These are phyloP conservation scores for Fragum sueziense DNA, from an alignment of 2,888 invertebrate species.

Conservation along the genomic window DNA sequence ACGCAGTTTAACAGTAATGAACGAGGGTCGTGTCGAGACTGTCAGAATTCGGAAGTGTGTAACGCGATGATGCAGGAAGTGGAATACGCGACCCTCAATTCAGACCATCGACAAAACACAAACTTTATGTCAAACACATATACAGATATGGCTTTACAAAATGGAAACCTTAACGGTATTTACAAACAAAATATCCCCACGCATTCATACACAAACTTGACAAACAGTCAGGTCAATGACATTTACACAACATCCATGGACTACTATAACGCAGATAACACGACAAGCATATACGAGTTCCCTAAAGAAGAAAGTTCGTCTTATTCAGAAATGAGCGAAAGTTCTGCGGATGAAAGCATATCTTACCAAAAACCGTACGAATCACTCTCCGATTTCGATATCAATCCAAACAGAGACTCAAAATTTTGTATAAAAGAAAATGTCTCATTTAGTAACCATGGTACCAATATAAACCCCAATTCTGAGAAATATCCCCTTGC, in stretches of 20 bases:
- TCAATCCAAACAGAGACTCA: slow-evolving; percentile 24
- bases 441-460: slow-evolving; percentile 3
- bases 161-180: slow-evolving; percentile 42
- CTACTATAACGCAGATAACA: slow-evolving; percentile 76
- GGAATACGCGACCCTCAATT: slow-evolving; percentile 68
- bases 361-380: slow-evolving; percentile 70
- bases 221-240: slow-evolving; percentile 41
- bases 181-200: slow-evolving; percentile 44
- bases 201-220: slow-evolving; percentile 51
- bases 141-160: slow-evolving; percentile 37
- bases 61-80: slow-evolving; percentile 80
- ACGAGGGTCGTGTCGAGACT: slow-evolving; percentile 80
- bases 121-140: slow-evolving; percentile 50
- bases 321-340: slow-evolving; percentile 81
- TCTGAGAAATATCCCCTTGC: slow-evolving; percentile 33
- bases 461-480: not conserved
- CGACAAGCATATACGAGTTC: slow-evolving; percentile 74
- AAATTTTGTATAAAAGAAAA: slow-evolving; percentile 41
- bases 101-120: slow-evolving; percentile 58
- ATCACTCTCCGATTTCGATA: slow-evolving; percentile 52
- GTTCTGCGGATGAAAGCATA: slow-evolving; percentile 76
- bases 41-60: slow-evolving; percentile 80
- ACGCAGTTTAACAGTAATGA: slow-evolving; percentile 81
- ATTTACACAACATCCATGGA: slow-evolving; percentile 49
- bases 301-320: slow-evolving; percentile 80